Evolutionary conservation across 1,140 invertebrate species (phyloP).

Genomic region (Drosophila equinoxialis): DNA sequence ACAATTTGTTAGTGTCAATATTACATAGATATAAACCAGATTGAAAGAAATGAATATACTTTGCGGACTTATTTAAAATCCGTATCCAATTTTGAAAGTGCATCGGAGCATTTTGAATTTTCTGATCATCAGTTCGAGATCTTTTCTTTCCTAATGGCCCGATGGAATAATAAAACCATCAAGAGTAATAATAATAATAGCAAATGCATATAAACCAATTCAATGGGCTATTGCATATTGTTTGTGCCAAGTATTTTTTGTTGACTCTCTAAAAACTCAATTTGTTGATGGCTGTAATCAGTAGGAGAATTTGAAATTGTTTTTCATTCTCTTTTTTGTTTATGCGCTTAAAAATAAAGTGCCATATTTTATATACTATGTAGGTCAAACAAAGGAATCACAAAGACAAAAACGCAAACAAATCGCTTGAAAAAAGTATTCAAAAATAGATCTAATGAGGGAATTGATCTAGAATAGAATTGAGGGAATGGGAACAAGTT

Average conservation of each 20-base stretch:
- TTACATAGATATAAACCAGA: neutral
- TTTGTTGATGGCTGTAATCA: conserved; percentile 30
- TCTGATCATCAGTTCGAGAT: no score
- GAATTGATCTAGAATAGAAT: no score
- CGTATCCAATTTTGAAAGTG: no score
- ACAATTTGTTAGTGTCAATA: neutral
- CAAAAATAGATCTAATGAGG: neutral
- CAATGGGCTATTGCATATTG: conserved; percentile 18
- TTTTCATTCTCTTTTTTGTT: neutral
- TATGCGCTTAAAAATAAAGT: conserved; percentile 30
- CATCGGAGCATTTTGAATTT: no score
- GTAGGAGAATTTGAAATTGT: conserved; percentile 2
- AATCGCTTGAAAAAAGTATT: conserved; percentile 7
- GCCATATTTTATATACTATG: conserved; percentile 21
- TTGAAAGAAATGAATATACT: neutral
- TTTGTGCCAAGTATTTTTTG: conserved; percentile 1
- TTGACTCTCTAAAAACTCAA: conserved; percentile 30
- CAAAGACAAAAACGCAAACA: no score
- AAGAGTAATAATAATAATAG: conserved; percentile 14
- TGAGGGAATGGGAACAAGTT: no score
- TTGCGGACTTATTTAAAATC: neutral
- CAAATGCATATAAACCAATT: conserved; percentile 6
- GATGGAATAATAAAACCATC: neutral
- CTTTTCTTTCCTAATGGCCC: neutral
- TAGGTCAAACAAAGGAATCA: conserved; percentile 1